Conservation (phyloP, 1,140 invertebrate species). For the Trachymyrmex cornetzi region DNA sequence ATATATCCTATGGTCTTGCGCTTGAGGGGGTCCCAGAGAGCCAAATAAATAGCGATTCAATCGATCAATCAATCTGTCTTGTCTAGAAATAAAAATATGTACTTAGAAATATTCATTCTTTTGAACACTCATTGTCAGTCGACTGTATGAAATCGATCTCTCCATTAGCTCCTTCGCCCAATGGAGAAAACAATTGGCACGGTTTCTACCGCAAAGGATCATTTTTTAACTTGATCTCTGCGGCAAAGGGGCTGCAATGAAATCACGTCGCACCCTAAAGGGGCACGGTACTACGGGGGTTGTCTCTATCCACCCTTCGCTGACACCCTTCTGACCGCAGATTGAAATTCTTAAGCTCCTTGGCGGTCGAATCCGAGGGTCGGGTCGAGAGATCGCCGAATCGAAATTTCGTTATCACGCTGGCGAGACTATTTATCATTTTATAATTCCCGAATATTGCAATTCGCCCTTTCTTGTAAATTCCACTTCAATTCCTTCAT, state of each 20-base stretch:
- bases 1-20: too few relatives aligned
- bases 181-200: conserved; percentile 68
- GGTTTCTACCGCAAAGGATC: conserved; percentile 73
- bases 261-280: conserved; percentile 83
- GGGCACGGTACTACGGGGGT: conserved; percentile 72
- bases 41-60: too few relatives aligned
- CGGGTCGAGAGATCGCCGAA: conserved; percentile 66
- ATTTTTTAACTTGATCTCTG: conserved; percentile 83
- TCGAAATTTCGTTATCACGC: conserved; percentile 85
- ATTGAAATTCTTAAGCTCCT: conserved; percentile 86
- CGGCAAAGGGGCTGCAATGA: conserved; percentile 76
- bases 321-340: conserved; percentile 84
- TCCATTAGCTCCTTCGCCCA: conserved; percentile 62
- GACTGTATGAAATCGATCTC: conserved; percentile 68
- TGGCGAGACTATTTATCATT: conserved; percentile 77
- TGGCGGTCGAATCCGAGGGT: conserved; percentile 57
- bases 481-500: neutral
- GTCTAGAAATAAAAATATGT: neutral
- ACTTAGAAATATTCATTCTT: conserved; percentile 19
- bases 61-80: too few relatives aligned
- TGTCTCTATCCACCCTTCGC: conserved; percentile 81
- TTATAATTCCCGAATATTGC: conserved; percentile 49
- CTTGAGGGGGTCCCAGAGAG: too few relatives aligned
- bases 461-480: neutral
- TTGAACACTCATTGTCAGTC: neutral